Evolutionary conservation across 2,888 invertebrate genomes (phyloP), one percentile per base, ranked within the genome.

Genomic region (Eupithecia exiguata): DNA sequence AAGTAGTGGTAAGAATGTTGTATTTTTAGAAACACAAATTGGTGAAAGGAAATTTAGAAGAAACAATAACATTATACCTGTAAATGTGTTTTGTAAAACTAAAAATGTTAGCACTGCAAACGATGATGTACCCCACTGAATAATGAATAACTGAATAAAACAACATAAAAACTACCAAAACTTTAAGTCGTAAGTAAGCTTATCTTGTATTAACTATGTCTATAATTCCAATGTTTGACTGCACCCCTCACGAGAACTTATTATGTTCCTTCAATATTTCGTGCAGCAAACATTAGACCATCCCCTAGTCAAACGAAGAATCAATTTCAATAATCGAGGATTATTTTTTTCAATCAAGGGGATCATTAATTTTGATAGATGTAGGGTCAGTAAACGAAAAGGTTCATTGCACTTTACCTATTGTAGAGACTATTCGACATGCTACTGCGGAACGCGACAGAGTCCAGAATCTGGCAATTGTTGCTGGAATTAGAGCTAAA

Each of bases 281-380:
- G 66, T 66, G 66, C 74, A 68, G 68, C 68, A 71, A 76, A 74
- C 71, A 73, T 53, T 61, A 66, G 58, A 62, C 62, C 72, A 69
- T 61, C 77, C 77, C 75, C 73, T 76, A 65, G 69, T 71, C 61
- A 76, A 76, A 73, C 79, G 72, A 78, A 77, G 79, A 82, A 81
- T 81, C 82, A 80, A 82, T 82, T 81, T 81, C 80, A 77, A 80
- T 80, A 79, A 80, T 72, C 79, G 78, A 69, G 78, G 84, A 85
- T 87, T 84, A 84, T 86, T 86, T 86, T 86, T 86, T 88, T 89
- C 88, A 88, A 89, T 89, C 86, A 88, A 84, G 82, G 80, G 75
- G 83, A 81, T 85, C 86, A 88, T 89, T 88, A 87, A 88, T 89
- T 87, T 87, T 84, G 87, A 84, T 84, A 84, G 80, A 83, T 81